Evolutionary conservation across 2,113 vertebrate genomes (phyloP), one percentile per base, ranked within the genome.

Genomic region (Dendropsophus ebraccatus): DNA sequence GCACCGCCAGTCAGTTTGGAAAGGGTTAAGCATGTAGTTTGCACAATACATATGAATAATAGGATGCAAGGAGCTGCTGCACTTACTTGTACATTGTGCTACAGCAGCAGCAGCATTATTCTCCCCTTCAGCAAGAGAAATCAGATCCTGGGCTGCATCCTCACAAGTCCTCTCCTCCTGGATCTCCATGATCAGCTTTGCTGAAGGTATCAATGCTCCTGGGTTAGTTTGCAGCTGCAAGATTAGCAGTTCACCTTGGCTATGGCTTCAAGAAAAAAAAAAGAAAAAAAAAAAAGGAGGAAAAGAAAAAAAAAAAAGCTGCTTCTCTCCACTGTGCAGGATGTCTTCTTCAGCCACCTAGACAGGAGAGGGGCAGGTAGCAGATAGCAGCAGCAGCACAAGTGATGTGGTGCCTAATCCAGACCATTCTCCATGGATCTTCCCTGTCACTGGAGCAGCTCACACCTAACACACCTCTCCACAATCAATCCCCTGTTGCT

Each of bases 141-240:
- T 91, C 88, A 93, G 94, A 50, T 94, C 94, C 1, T 37, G 92
- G 52, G 90, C 90, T 90, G 94, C 92, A 69, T 92, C n/a, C n/a
- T n/a, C 93, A 78, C 67, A 93, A 85, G 4, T 25, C 49, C 88
- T 90, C 89, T 94, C 94, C 75, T 92, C 94, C 88, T 94, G 94
- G 89, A 94, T 92, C 93, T 96, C 95, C 95, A 95, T 95, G 89
- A 91, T 94, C 79, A 91, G 0, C 19, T 37, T n/a, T 88, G 82
- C 5, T 65, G 67, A 91, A 87, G 23, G 86, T 87, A 8, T 72
- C 79, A 83, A 91, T 91, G 90, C 91, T 89, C 76, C 87, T 87
- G 90, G 91, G 90, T 0, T 88, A 91, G 86, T 83, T 88, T 25
- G 73, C 79, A 76, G 89, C 80, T 84, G 81, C 92, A 88, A 49